Evolutionary conservation across 2,888 invertebrate genomes (phyloP), one percentile per base, ranked within the genome.

Genomic region (Scaptodrosophila latifasciaeformis): DNA sequence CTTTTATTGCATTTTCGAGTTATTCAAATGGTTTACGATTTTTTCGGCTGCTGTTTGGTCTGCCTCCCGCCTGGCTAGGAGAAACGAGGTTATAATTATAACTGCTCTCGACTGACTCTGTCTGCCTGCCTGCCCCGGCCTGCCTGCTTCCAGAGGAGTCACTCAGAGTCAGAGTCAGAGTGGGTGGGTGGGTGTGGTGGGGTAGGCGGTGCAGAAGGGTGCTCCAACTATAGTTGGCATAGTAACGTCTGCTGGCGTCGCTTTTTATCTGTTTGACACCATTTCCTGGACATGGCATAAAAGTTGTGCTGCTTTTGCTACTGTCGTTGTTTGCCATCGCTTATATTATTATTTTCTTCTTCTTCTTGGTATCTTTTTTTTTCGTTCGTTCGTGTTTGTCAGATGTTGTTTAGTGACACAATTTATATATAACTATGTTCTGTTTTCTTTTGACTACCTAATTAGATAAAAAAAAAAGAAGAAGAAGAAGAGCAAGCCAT

Each of bases 1-100:
- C 9, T 34, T 34, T 34, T 34, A 34, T 34, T 75, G 75, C 75
- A 75, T 81, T 75, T 78, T 72, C 58, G 64, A 71, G 59, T 78
- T 81, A 76, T 81, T 75, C 76, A 78, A 79, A 75, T 75, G 79
- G 79, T 81, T 72, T 51, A 72, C 74, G 75, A 81, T 78, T 75
- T n/a, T n/a, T 80, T 78, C 61, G 78, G 81, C 56, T 77, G 64
- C 71, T 66, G 79, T 78, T 78, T 39, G 17, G 19, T 18, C 19
- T 34, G 31, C 30, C 18, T 17, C 30, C 13, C 13, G 42, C 42
- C 30, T 57, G 34, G 31, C 35, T 43, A 42, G 49, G 55, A 57
- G 54, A 65, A 53, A 51, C 55, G 81, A 68, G 75, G 75, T 78
- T 75, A 81, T 78, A 75, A 78, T 78, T 76, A 78, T 75, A 65